phyloP scores from a whole-genome alignment of 2,113 vertebrate species.

The Clarias gariepinus region DNA sequence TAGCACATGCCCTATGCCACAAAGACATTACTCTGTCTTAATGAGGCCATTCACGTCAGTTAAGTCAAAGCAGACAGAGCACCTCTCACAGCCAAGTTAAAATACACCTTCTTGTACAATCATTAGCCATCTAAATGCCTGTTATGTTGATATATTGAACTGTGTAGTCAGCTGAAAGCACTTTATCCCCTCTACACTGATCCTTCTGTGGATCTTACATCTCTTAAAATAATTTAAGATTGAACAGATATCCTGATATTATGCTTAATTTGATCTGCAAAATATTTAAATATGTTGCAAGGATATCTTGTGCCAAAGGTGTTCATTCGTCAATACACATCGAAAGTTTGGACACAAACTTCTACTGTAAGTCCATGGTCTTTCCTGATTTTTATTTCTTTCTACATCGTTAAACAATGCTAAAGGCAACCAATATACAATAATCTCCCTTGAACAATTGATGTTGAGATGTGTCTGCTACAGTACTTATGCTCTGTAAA shows the following conservation, averaged over 20 bases:
- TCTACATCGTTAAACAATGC: too few species aligned
- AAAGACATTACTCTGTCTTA: conserved; percentile 49
- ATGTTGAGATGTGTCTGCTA: too few species aligned
- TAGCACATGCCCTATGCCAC: conserved; percentile 39
- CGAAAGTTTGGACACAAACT: too few species aligned
- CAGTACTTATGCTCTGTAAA: too few species aligned
- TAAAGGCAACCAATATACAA: too few species aligned
- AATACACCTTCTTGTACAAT: conserved; percentile 44
- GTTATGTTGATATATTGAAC: conserved; percentile 49
- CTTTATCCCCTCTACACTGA: conserved; percentile 49
- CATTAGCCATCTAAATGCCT: conserved; percentile 53
- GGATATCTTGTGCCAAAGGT: not conserved
- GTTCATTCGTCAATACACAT: not conserved
- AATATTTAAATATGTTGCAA: conserved; percentile 5
- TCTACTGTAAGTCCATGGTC: too few species aligned
- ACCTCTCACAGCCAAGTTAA: conserved; percentile 33
- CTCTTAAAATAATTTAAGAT: conserved; percentile 33
- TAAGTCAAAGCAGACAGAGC: conserved; percentile 49
- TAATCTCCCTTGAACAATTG: too few species aligned
- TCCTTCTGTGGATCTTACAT: conserved; percentile 36
- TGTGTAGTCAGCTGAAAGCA: conserved; percentile 38
- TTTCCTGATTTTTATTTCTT: too few species aligned
- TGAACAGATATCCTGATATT: conserved; percentile 11
- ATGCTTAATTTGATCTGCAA: conserved; percentile 4
- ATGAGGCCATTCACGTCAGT: conserved; percentile 51